Conservation (phyloP, 2,113 vertebrate species). For the Monopterus albus region DNA sequence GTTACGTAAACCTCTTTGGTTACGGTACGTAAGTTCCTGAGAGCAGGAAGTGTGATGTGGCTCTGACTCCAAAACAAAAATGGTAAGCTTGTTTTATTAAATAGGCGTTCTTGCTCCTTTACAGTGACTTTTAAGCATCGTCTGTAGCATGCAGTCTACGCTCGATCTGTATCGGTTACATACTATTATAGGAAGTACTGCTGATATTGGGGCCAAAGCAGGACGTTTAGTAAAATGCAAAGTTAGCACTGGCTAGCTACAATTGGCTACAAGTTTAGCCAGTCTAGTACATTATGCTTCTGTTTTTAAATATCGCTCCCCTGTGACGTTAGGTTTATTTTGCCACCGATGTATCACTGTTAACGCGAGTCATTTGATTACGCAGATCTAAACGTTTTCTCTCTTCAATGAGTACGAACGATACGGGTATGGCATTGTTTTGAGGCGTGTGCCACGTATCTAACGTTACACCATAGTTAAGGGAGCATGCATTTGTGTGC, state of each 20-base stretch:
- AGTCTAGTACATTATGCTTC: neutral
- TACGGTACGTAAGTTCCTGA: constrained; percentile 57
- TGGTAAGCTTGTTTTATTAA: constrained; percentile 64
- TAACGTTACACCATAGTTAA: neutral
- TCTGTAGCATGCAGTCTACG: accelerated
- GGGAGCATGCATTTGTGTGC: neutral
- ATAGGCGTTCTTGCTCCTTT: neutral
- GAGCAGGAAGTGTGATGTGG: constrained; percentile 80
- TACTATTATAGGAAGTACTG: neutral
- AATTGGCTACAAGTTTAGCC: constrained; percentile 32
- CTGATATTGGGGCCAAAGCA: neutral
- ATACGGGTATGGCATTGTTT: constrained; percentile 1
- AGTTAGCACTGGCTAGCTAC: constrained; percentile 31
- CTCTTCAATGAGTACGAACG: neutral
- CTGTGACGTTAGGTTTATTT: no score
- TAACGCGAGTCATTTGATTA: no score
- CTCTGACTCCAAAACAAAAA: constrained; percentile 72
- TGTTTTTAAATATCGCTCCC: no score
- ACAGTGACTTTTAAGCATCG: neutral
- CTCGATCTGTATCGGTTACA: neutral
- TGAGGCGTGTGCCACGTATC: constrained; percentile 70
- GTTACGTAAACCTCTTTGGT: neutral
- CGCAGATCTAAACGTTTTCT: no score
- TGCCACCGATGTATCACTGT: no score
- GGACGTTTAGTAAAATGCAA: constrained; percentile 5